phyloP scores from a whole-genome alignment of 2,888 invertebrate genomes.

The Spisula subtruncata region DNA sequence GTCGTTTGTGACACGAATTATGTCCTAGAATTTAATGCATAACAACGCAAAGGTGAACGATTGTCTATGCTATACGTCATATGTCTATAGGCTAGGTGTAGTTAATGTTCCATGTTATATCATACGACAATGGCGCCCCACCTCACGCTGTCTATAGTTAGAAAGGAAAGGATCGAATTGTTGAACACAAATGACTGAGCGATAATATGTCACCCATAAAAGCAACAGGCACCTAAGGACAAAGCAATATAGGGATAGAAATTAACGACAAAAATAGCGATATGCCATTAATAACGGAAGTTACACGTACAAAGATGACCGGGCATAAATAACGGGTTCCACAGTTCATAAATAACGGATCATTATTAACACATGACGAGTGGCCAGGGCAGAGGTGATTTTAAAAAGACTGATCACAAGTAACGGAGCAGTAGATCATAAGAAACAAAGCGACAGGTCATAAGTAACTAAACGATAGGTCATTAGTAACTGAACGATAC shows the following conservation, averaged over 20 bases:
- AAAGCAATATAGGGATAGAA: too few relatives aligned
- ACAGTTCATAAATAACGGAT: too few relatives aligned
- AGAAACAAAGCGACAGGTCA: neutral
- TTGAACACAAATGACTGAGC: neutral
- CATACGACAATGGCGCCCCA: neutral
- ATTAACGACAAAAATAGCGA: too few relatives aligned
- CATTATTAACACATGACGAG: too few relatives aligned
- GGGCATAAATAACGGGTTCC: too few relatives aligned
- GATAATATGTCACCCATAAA: too few relatives aligned
- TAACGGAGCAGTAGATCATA: neutral
- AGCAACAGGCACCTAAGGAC: too few relatives aligned
- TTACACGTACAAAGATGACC: too few relatives aligned
- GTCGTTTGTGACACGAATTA: neutral
- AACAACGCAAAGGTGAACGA: neutral
- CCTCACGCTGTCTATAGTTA: neutral
- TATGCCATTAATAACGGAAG: too few relatives aligned
- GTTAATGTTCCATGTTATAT: neutral
- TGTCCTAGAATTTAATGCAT: conserved; percentile 1
- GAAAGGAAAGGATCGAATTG: neutral
- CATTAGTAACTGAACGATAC: neutral
- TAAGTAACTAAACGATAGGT: neutral
- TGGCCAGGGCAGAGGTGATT: too few relatives aligned
- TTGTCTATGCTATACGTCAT: neutral
- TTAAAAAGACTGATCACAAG: neutral
- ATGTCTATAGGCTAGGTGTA: neutral